A percentile compares a stretch with the other conserved stretches of the same genome.
Evolutionary conservation across 2,797 vertebrate genomes (phyloP).

Genomic region (Lacerta viridis): DNA sequence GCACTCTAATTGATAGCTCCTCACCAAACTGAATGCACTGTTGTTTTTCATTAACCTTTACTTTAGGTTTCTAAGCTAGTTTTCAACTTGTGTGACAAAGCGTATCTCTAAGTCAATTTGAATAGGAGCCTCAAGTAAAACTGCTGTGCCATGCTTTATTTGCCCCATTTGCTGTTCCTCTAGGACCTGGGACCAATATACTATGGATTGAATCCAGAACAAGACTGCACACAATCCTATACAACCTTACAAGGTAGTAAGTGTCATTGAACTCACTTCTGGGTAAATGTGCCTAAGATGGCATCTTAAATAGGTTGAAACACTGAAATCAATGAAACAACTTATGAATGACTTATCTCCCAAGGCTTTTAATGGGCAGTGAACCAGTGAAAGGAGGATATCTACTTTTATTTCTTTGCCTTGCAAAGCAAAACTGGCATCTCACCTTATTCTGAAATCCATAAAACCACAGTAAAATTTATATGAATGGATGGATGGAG

Average conservation of each 20-base stretch:
- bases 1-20: background rate
- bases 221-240: too few relatives aligned
- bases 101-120: background rate
- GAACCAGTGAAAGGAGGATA: background rate
- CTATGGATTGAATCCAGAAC: too few relatives aligned
- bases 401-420: background rate
- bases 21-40: slow-evolving; percentile 18
- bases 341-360: too few relatives aligned
- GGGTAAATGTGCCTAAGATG: too few relatives aligned
- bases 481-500: background rate
- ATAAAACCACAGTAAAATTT: background rate
- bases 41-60: slow-evolving; percentile 38
- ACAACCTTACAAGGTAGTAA: too few relatives aligned
- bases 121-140: background rate
- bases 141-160: background rate
- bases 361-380: too few relatives aligned
- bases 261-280: too few relatives aligned
- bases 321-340: too few relatives aligned
- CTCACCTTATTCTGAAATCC: background rate
- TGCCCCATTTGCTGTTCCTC: background rate
- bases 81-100: background rate
- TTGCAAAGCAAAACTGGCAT: too few relatives aligned
- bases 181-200: background rate
- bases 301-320: too few relatives aligned
- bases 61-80: background rate